Evolutionary conservation across 2,797 vertebrate genomes (phyloP), one percentile per base, ranked within the genome.

Genomic region (Anguilla obscura): DNA sequence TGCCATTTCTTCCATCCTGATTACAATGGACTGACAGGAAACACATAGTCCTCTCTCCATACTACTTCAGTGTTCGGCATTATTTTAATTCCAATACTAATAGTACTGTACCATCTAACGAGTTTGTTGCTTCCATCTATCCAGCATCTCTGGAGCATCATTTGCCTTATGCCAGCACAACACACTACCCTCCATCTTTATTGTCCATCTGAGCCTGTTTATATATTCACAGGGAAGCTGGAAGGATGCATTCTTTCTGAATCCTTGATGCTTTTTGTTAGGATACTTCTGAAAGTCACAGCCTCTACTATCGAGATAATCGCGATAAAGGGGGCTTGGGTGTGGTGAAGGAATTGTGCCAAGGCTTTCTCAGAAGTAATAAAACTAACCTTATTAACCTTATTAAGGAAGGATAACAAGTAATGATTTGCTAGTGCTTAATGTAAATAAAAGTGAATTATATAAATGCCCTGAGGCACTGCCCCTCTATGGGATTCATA

Each of bases 141-240:
- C 76, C 24, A 80, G 76, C 40, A 7, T 33, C 76, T 80, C 14
- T 45, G 76, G 8, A 40, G 71, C 27, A 10, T 33, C 16, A 8
- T 30, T 33, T 21, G 4, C 0, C 40, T 8, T 36, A 56, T 3
- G 10, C 18, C n/a, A 21, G 76, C 14, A 27, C 21, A 66, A 58
- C 33, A 40, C 8, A 54, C 40, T 27, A 36, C 58, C 33, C 33
- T 56, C 27, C 71, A 58, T 14, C 18, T 82, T 54, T 45, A 58
- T 36, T 40, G n/a, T 84, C 80, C 80, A 66, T n/a, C n/a, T n/a
- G 5, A 12, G 56, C 60, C 10, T 60, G 74, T 87, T 33, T 87
- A 18, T 82, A 27, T 60, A 86, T 66, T 24, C 69, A 14, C 12
- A 48, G 7, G 79, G 45, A 7, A 69, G 63, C 63, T 69, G 63